Evolutionary conservation across 64 coral and sea anemone genomes (phyloP).

Genomic region (Porites lutea): DNA sequence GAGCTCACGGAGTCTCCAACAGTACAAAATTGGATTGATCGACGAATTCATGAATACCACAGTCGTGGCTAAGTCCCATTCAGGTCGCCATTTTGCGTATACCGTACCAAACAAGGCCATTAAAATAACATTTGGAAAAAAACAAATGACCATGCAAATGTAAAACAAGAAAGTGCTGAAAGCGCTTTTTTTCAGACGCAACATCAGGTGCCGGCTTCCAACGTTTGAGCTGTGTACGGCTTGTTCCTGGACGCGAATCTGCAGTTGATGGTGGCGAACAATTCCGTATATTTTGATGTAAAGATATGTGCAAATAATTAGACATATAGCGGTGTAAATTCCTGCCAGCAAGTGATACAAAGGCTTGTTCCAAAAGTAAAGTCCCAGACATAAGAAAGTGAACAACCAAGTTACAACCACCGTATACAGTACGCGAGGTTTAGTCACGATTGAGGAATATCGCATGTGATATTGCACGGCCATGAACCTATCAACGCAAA

Average conservation of each 20-base stretch:
- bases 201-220: not conserved
- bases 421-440: not conserved
- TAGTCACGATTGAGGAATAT: not conserved
- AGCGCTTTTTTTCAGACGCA: not conserved
- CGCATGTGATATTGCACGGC: constrained; percentile 24
- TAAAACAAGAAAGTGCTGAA: constrained; percentile 12
- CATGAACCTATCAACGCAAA: not conserved
- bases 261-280: not conserved
- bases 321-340: not conserved
- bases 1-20: not conserved
- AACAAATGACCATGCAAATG: not conserved
- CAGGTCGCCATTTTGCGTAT: not conserved
- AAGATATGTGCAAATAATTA: not conserved
- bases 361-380: not conserved
- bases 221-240: not conserved
- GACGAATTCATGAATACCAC: constrained; percentile 18
- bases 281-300: constrained; percentile 15
- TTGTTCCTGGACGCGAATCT: not conserved
- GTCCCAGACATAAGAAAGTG: not conserved
- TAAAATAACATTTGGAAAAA: not conserved
- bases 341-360: not conserved
- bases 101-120: not conserved
- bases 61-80: not conserved
- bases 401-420: not conserved
- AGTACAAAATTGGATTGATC: constrained; percentile 3